These are phyloP conservation scores for Papilio demoleus DNA, from an alignment of 2,888 invertebrate genomes.

Conservation along the genomic window DNA sequence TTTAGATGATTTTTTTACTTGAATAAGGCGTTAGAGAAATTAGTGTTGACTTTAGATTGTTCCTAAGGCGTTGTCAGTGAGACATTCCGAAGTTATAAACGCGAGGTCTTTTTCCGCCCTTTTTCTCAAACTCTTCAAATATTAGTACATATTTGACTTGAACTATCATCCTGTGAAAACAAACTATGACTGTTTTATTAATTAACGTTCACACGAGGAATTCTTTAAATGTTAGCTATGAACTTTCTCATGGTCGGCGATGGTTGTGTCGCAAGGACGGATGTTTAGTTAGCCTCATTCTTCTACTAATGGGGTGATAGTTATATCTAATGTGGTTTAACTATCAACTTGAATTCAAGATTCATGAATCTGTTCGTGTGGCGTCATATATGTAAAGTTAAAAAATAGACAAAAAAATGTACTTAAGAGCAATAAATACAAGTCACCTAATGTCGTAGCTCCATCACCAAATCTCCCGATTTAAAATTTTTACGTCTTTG, in stretches of 20 bases:
- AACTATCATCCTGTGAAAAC: not conserved
- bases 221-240: not conserved
- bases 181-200: not conserved
- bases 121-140: not conserved
- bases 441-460: too few species aligned
- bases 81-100: not conserved
- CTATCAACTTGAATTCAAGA: too few species aligned
- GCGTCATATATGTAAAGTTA: too few species aligned
- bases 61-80: not conserved
- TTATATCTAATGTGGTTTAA: too few species aligned
- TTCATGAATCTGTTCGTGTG: too few species aligned
- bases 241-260: slow-evolving; percentile 2
- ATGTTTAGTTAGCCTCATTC: slow-evolving; percentile 8
- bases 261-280: slow-evolving; percentile 11
- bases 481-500: too few species aligned
- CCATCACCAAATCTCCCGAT: too few species aligned
- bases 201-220: not conserved
- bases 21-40: too few species aligned
- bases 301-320: not conserved
- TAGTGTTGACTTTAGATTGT: too few species aligned
- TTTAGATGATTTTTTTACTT: too few species aligned
- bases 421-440: too few species aligned
- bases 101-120: not conserved
- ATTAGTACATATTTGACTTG: not conserved
- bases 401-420: too few species aligned